A percentile compares a stretch with the other conserved stretches of the same genome.
Conservation (phyloP, 2,888 invertebrate species). For the Parnassius mnemosyne region DNA sequence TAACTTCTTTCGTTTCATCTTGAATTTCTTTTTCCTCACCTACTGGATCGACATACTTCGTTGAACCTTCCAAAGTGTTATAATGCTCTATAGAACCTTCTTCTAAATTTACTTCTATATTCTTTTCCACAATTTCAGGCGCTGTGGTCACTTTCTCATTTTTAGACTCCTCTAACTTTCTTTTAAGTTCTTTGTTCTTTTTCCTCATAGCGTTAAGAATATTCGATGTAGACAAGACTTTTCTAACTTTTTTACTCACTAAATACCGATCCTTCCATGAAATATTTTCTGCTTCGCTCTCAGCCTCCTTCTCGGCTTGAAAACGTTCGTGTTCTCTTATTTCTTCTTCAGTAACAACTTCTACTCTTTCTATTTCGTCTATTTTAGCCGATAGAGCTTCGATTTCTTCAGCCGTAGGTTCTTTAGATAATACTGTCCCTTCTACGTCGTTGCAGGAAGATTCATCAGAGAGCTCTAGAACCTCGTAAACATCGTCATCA, state of each 20-base stretch:
- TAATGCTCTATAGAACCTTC: conserved; percentile 81
- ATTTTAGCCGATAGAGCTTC: conserved; percentile 71
- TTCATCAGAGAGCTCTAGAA: conserved; percentile 64
- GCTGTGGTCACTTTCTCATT: conserved; percentile 33
- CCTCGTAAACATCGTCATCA: conserved; percentile 54
- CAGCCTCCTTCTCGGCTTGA: conserved; percentile 23
- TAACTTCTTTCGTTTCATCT: conserved; percentile 26
- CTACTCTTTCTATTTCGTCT: conserved; percentile 64
- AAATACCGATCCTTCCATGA: conserved; percentile 83
- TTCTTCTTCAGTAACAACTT: conserved; percentile 50
- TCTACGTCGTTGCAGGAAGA: conserved; percentile 63
- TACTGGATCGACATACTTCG: conserved; percentile 60
- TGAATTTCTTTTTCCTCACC: conserved; percentile 31
- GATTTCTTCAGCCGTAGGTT: conserved; percentile 69
- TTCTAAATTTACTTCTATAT: conserved; percentile 37
- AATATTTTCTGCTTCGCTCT: conserved; percentile 31
- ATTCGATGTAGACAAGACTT: conserved; percentile 70
- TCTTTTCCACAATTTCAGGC: conserved; percentile 33
- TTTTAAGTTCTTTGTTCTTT: conserved; percentile 75
- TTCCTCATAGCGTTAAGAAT: conserved; percentile 82
- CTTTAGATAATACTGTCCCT: conserved; percentile 62
- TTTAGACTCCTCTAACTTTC: conserved; percentile 56
- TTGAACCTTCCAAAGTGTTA: conserved; percentile 63
- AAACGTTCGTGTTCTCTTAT: conserved; percentile 43
- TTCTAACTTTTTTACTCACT: conserved; percentile 81